Evolutionary conservation across 2,113 vertebrate genomes (phyloP).

Genomic region (Salvelinus fontinalis): DNA sequence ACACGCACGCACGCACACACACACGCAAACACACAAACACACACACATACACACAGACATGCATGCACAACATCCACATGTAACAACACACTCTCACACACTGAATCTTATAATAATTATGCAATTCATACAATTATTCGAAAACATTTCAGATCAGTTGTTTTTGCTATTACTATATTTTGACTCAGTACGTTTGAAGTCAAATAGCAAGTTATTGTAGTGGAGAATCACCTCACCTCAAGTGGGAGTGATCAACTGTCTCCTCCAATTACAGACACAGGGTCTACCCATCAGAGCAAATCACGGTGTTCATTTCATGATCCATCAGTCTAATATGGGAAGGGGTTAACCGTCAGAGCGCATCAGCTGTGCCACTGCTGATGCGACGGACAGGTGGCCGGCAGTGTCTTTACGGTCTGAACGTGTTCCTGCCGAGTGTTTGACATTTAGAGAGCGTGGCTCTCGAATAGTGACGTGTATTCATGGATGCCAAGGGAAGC

Average conservation of each 20-base stretch:
- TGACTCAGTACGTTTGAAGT: not conserved
- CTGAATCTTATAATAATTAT: not conserved
- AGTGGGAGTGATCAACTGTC: conserved; percentile 48
- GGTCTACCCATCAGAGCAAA: conserved; percentile 51
- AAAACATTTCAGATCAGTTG: not conserved
- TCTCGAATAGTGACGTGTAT: conserved; percentile 6
- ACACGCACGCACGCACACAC: not conserved
- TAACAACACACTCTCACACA: not conserved
- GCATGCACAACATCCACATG: conserved; percentile 3
- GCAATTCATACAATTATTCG: not conserved
- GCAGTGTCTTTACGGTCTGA: conserved; percentile 64
- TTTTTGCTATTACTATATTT: not conserved
- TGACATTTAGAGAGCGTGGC: conserved; percentile 71
- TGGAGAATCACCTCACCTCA: conserved; percentile 48
- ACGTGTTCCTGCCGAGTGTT: conserved; percentile 59
- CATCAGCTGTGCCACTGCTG: conserved; percentile 49
- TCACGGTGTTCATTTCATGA: conserved; percentile 51
- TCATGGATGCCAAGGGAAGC: no score
- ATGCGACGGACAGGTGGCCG: conserved; percentile 70
- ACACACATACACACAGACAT: not conserved
- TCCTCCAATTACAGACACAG: conserved; percentile 41
- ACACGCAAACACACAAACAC: conserved; percentile 1
- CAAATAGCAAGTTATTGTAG: conserved; percentile 2
- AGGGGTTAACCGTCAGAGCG: conserved; percentile 66
- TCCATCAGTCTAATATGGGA: conserved; percentile 47